These are phyloP conservation scores for Drosophila kanapiae DNA, from an alignment of 1,140 invertebrate species.

Conservation along the genomic window DNA sequence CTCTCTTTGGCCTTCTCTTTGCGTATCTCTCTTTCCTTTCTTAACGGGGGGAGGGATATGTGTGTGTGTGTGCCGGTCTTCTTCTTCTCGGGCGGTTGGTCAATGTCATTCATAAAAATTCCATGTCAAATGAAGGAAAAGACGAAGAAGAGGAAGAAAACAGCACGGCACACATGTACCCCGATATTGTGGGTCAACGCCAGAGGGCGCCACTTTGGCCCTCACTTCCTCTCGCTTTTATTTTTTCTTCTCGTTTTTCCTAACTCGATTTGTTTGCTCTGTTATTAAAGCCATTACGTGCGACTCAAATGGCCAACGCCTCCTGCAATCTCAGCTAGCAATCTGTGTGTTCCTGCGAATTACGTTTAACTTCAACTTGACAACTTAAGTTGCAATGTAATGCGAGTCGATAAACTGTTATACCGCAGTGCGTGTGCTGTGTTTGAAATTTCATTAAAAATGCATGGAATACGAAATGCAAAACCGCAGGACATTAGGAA, in stretches of 20 bases:
- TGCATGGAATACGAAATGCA: constrained; percentile 41
- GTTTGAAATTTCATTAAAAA: constrained; percentile 35
- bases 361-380: constrained; percentile 29
- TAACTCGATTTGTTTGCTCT: constrained; percentile 44
- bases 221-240: neutral
- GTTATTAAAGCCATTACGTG: constrained; percentile 55
- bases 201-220: constrained; percentile 55
- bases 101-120: constrained; percentile 83
- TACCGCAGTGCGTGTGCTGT: constrained; percentile 29
- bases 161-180: constrained; percentile 14
- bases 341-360: constrained; percentile 26
- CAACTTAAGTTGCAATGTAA: constrained; percentile 39
- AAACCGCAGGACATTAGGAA: constrained; percentile 25
- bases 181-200: constrained; percentile 68
- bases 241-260: constrained; percentile 4
- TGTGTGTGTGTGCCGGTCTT: constrained; percentile 17
- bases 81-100: constrained; percentile 47
- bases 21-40: constrained; percentile 8
- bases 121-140: constrained; percentile 49
- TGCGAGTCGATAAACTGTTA: constrained; percentile 47
- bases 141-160: constrained; percentile 10
- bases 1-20: constrained; percentile 8
- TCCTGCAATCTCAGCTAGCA: constrained; percentile 43
- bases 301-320: constrained; percentile 41
- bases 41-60: constrained; percentile 18